A percentile compares a stretch with the other conserved stretches of the same genome.
These are phyloP conservation scores for Pseudobourletiella spinata DNA, from an alignment of 1,140 invertebrate species.

Conservation along the genomic window DNA sequence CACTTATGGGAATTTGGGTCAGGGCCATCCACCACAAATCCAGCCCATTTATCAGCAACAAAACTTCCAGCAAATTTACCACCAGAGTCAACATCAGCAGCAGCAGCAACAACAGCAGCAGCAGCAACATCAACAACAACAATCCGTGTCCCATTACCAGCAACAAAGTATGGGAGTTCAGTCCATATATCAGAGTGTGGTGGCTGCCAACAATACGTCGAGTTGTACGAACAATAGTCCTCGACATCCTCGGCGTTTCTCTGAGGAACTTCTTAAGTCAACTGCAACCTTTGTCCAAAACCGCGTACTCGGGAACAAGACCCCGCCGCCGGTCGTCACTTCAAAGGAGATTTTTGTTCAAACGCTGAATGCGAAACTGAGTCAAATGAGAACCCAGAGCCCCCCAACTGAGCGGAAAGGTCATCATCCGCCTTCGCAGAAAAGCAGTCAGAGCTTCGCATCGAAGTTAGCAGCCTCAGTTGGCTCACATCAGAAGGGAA, in stretches of 20 bases:
- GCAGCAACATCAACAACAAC: slow-evolving; percentile 35
- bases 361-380: slow-evolving; percentile 37
- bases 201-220: background rate
- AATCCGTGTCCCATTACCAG: slow-evolving; percentile 47
- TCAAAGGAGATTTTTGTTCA: slow-evolving; percentile 37
- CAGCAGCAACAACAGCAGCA: too few relatives aligned
- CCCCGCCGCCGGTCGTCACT: slow-evolving; percentile 28
- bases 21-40: slow-evolving; percentile 4
- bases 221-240: slow-evolving; percentile 14
- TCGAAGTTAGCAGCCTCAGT: slow-evolving; percentile 31
- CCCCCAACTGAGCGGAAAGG: slow-evolving; percentile 15
- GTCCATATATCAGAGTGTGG: slow-evolving; percentile 6
- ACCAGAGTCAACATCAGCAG: too few relatives aligned
- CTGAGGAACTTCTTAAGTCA: slow-evolving; percentile 30
- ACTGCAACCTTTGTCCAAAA: slow-evolving; percentile 33
- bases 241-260: slow-evolving; percentile 29
- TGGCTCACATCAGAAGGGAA: slow-evolving; percentile 29
- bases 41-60: slow-evolving; percentile 15
- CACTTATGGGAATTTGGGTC: slow-evolving; percentile 10
- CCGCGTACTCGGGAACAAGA: slow-evolving; percentile 25
- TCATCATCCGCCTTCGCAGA: slow-evolving; percentile 11
- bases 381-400: slow-evolving; percentile 26
- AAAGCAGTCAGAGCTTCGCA: slow-evolving; percentile 26
- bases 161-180: slow-evolving; percentile 16
- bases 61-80: too few relatives aligned